Evolutionary conservation across 2,797 vertebrate species (phyloP), one percentile per base, ranked within the genome.

Genomic region (Xenopus petersii): DNA sequence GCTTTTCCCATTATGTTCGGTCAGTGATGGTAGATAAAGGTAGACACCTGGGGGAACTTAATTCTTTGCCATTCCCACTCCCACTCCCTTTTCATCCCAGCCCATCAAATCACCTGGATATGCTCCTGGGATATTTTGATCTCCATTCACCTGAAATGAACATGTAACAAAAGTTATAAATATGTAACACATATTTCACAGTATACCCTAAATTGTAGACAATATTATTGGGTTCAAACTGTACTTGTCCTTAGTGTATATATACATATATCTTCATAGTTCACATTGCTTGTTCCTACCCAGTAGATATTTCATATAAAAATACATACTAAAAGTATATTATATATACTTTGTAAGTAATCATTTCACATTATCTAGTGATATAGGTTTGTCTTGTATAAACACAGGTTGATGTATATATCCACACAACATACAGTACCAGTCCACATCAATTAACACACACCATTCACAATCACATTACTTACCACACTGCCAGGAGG

Each of bases 401-500:
- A 1, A 51, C 15, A 51, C 15, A 12, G 11, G 3, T 51, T 51
- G 1, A 51, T 51, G 11, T 51, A 51, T 51, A 51, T 51, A 51
- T 51, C 2, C 49, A 51, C 49, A 51, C 49, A 51, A 30, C 26
- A 30, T 30, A 30, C 26, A 12, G 15, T 51, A 51, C 12, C 49
- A 51, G 26, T 30, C 26, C 26, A 30, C 26, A 30, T 1, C 11
- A 51, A 51, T 56, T 8, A 30, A 2, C 13, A 56, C 54, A 56
- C 54, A 17, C 11, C 11, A 51, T 51, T 30, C 26, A 15, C 2
- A 51, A 12, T 4, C 54, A 56, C 51, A 56, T 3, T 69, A 79
- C 77, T 79, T 79, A 79, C 77, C 8, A 12, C 2, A n/a, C 7
- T 84, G 26, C 95, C 95, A 0, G 93, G 92, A 1, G 90, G 91